phyloP scores from a whole-genome alignment of 2,888 invertebrate genomes.

The Diarsia rubi region DNA sequence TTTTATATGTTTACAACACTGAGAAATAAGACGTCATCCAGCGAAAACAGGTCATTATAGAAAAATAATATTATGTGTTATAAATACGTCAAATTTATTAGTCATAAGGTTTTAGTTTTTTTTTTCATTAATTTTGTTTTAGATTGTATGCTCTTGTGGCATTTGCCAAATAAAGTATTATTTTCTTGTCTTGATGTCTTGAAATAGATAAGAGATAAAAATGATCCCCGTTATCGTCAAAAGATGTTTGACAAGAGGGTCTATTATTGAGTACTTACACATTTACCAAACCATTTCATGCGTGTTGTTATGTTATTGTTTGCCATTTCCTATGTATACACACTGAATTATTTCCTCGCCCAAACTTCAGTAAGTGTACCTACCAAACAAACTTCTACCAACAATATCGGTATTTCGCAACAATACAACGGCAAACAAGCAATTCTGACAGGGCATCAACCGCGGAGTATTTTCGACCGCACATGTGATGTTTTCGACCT shows the following conservation, averaged over 20 bases:
- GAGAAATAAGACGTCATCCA: background rate
- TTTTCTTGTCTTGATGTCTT: background rate
- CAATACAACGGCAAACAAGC: slow-evolving; percentile 37
- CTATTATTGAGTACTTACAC: background rate
- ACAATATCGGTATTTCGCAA: slow-evolving; percentile 39
- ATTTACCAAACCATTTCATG: background rate
- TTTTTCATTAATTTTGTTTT: background rate
- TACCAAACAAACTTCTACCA: slow-evolving; percentile 5
- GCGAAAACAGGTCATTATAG: background rate
- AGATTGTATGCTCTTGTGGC: background rate
- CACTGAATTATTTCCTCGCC: slow-evolving; percentile 15
- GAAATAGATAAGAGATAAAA: background rate
- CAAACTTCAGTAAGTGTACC: slow-evolving; percentile 1
- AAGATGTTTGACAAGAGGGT: background rate
- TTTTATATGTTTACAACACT: background rate
- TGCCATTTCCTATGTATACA: background rate
- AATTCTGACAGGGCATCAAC: slow-evolving; percentile 52
- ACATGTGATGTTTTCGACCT: slow-evolving; percentile 68
- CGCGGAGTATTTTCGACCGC: slow-evolving; percentile 50
- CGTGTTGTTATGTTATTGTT: background rate
- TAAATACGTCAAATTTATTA: background rate
- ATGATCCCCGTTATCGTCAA: background rate
- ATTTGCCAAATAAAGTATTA: background rate
- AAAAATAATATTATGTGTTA: background rate
- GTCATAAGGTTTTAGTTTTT: background rate